Evolutionary conservation across 2,888 invertebrate species (phyloP), one percentile per base, ranked within the genome.

Genomic region (Microplitis manilae): DNA sequence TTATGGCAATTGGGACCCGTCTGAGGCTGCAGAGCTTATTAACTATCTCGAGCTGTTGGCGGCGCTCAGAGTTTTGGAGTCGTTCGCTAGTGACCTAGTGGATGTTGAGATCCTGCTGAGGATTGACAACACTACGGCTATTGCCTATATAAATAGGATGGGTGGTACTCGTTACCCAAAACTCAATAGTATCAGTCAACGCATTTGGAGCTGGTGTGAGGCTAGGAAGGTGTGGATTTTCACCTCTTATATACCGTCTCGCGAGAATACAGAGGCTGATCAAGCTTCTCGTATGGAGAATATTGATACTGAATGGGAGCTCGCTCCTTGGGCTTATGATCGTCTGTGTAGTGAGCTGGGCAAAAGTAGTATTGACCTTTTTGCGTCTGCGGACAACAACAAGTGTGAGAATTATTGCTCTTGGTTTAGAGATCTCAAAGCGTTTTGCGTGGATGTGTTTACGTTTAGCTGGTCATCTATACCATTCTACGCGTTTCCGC

Each of bases 401-500:
- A 79, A 81, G 69, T 74, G 67, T 7, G 2, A n/a, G 1, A 68
- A 5, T 0, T 79, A 59, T 17, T 67, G 77, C n/a, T 76, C 77
- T 2, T 79, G 79, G 79, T 68, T 65, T 6, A 77, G 68, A n/a
- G 77, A 79, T 59, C 77, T 76, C 8, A 64, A 64, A 9, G 74
- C 78, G 0, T n/a, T 59, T 1, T 69, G 65, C 1, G 68, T 80
- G 8, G 79, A 79, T 7, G 79, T 78, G 1, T 79, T 78, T 50
- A 77, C 76, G 1, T 13, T 78, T 5, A 7, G n/a, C 6, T 80
- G 77, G 76, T 15, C 65, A 7, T 8, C 20, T 61, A 75, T 60
- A 41, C 75, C 75, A 15, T 78, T 79, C 38, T 80, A 76, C 6
- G 79, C 79, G 6, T 80, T 80, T 9, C 76, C 77, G 1, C 77